Conservation (phyloP, 1,140 invertebrate genomes). For the Bombus terrestris region DNA sequence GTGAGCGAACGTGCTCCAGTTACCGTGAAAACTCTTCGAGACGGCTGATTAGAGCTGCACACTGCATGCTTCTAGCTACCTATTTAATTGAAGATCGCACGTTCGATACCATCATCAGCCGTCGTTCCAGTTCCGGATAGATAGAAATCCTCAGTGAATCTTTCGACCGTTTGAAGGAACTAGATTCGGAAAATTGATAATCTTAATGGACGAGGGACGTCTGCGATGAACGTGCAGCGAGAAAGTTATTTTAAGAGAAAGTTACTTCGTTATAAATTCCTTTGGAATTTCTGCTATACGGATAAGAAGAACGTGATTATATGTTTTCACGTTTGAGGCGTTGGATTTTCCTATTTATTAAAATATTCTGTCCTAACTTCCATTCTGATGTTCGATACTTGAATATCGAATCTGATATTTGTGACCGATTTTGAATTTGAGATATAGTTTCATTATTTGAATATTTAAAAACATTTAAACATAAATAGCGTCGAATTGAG, state of each 20-base stretch:
- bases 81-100: constrained; percentile 49
- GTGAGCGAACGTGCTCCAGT: constrained; percentile 31
- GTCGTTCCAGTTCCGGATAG: background rate
- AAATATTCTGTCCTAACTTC: background rate
- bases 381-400: background rate
- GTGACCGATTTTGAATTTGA: background rate
- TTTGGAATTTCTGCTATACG: background rate
- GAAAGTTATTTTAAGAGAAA: too few relatives aligned
- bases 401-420: background rate
- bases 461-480: background rate
- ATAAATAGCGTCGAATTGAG: background rate
- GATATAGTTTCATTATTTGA: background rate
- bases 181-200: constrained; percentile 16
- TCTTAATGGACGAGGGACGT: background rate
- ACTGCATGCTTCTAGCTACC: constrained; percentile 23
- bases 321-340: background rate
- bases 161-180: background rate
- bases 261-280: background rate
- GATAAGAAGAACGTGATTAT: background rate
- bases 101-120: constrained; percentile 28
- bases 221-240: background rate
- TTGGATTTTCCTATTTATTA: background rate
- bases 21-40: constrained; percentile 50
- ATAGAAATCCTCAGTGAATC: background rate
- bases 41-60: constrained; percentile 43